These are phyloP conservation scores for Nasonia giraulti DNA, from an alignment of 1,140 invertebrate species.

Conservation along the genomic window DNA sequence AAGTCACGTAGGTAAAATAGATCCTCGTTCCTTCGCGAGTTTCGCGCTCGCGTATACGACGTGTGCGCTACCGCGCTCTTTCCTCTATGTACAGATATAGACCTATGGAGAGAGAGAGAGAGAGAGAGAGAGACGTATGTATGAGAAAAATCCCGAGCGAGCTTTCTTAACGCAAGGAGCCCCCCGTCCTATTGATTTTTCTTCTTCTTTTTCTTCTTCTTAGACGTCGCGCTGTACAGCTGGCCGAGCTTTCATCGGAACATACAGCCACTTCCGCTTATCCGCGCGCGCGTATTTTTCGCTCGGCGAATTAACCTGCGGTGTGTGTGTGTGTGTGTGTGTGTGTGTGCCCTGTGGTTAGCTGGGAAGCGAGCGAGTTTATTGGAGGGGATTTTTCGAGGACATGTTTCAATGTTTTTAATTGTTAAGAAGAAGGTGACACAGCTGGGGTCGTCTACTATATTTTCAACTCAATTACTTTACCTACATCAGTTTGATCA, in stretches of 20 bases:
- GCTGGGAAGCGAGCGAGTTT: no score
- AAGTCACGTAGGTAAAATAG: slow-evolving; percentile 43
- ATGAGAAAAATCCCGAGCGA: slow-evolving; percentile 30
- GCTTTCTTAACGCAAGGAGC: slow-evolving; percentile 8
- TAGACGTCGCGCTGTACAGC: background rate
- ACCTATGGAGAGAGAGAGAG: background rate
- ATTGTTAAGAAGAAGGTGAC: no score
- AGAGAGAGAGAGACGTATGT: no score
- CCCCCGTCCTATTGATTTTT: slow-evolving; percentile 40
- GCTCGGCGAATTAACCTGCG: background rate
- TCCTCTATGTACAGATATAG: background rate
- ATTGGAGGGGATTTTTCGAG: no score
- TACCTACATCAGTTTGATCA: no score
- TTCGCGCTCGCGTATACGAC: background rate
- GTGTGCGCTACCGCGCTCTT: background rate
- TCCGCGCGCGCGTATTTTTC: background rate
- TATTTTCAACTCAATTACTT: no score
- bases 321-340: background rate
- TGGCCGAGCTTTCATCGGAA: slow-evolving; percentile 27
- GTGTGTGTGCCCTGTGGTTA: no score
- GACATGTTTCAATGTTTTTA: no score
- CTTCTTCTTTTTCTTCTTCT: background rate
- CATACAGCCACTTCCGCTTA: slow-evolving; percentile 23
- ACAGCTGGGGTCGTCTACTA: no score
- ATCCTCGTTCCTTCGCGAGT: background rate